A percentile compares a stretch with the other conserved stretches of the same genome.
Conservation (phyloP, 2,888 invertebrate species). For the Crepidodera aurea region DNA sequence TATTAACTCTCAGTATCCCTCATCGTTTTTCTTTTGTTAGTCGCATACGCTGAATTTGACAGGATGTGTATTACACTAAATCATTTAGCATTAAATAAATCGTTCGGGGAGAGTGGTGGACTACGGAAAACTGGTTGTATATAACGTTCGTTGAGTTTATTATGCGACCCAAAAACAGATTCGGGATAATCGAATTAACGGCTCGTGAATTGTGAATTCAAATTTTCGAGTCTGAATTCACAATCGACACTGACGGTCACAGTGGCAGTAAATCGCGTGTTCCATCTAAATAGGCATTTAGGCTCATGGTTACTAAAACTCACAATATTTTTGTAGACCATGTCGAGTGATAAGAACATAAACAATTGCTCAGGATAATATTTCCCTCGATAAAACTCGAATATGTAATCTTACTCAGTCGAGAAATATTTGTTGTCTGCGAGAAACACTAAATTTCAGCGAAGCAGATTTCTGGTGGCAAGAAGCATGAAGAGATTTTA, state of each 20-base stretch:
- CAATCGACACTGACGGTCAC: background rate
- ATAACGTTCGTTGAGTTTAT: conserved; percentile 2
- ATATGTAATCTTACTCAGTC: no score
- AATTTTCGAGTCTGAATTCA: background rate
- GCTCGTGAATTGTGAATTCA: conserved; percentile 1
- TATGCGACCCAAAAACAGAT: conserved; percentile 3
- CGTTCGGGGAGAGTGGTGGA: background rate
- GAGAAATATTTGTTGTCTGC: no score
- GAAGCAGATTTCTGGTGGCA: no score
- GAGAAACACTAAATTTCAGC: no score
- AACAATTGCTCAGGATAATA: no score
- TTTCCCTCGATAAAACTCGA: no score
- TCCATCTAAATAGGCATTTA: no score
- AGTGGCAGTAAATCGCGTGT: no score
- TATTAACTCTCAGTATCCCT: background rate
- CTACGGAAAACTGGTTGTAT: conserved; percentile 12
- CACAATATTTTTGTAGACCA: no score
- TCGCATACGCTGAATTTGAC: conserved; percentile 11
- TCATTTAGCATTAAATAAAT: conserved; percentile 17
- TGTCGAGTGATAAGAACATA: no score
- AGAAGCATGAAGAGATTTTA: no score
- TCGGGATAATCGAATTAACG: conserved; percentile 17
- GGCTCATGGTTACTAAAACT: no score
- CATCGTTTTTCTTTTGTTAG: conserved; percentile 10
- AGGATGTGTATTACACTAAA: conserved; percentile 19